Evolutionary conservation across 2,888 invertebrate species (phyloP).

Genomic region (Amiota communis): DNA sequence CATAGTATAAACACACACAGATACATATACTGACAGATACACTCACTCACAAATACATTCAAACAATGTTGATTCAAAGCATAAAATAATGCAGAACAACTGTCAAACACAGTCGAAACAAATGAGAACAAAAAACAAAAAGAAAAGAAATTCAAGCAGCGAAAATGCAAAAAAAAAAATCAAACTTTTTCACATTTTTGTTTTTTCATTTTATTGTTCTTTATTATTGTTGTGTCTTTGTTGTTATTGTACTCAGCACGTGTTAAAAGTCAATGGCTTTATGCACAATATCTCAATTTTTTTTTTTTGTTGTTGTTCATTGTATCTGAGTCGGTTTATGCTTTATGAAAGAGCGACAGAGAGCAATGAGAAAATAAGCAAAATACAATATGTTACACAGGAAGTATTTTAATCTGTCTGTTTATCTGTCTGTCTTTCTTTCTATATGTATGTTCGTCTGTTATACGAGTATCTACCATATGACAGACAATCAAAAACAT

Average conservation of each 20-base stretch:
- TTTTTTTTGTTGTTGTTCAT: too few relatives aligned
- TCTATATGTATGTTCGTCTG: not conserved
- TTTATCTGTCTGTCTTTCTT: not conserved
- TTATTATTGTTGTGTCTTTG: not conserved
- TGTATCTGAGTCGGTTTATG: too few relatives aligned
- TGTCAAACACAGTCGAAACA: conserved; percentile 35
- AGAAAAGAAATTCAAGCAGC: conserved; percentile 28
- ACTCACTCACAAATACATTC: not conserved
- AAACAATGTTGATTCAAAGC: not conserved
- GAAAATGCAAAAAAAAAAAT: not conserved
- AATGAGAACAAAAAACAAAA: conserved; percentile 27
- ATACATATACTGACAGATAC: not conserved
- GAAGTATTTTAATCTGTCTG: not conserved
- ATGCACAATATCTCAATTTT: too few relatives aligned
- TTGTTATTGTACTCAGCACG: conserved; percentile 46
- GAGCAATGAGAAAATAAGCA: not conserved
- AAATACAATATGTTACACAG: too few relatives aligned
- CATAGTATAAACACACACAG: too few relatives aligned
- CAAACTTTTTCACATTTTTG: not conserved
- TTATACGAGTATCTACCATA: too few relatives aligned
- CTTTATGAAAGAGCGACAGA: not conserved
- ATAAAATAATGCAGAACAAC: conserved; percentile 13
- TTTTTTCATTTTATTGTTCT: not conserved
- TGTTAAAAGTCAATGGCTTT: conserved; percentile 56
- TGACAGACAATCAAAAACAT: too few relatives aligned